These are phyloP conservation scores for Rhodeus uyekii DNA, from an alignment of 2,797 vertebrate genomes.

Conservation along the genomic window DNA sequence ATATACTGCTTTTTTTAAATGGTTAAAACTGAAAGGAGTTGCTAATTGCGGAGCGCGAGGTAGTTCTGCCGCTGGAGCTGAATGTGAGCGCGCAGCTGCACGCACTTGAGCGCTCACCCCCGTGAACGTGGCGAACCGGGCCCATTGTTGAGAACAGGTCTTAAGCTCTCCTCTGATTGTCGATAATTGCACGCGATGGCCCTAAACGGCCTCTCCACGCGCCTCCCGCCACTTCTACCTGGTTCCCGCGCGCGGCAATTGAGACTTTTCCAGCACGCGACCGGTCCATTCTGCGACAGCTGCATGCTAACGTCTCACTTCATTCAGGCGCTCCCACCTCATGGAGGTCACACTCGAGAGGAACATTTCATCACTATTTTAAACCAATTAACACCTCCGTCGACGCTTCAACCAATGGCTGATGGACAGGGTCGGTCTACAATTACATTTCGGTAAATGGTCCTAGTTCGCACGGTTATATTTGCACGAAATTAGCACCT, in stretches of 20 bases:
- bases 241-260: slow-evolving; percentile 89
- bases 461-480: slow-evolving; percentile 85
- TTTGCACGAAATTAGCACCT: slow-evolving; percentile 84
- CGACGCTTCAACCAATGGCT: slow-evolving; percentile 65
- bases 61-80: slow-evolving; percentile 85
- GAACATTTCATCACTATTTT: slow-evolving; percentile 87
- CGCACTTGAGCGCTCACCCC: slow-evolving; percentile 96
- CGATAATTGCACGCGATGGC: slow-evolving; percentile 93
- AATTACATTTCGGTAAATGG: slow-evolving; percentile 87
- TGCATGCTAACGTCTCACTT: slow-evolving; percentile 80
- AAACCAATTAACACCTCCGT: slow-evolving; percentile 85
- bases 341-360: slow-evolving; percentile 76
- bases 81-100: slow-evolving; percentile 97
- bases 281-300: slow-evolving; percentile 80
- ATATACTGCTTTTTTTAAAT: slow-evolving; percentile 86
- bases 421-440: slow-evolving; percentile 78
- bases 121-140: slow-evolving; percentile 89
- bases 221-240: slow-evolving; percentile 91
- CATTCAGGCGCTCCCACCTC: slow-evolving; percentile 69
- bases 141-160: slow-evolving; percentile 93
- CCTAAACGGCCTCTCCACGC: slow-evolving; percentile 96
- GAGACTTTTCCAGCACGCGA: slow-evolving; percentile 83
- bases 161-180: slow-evolving; percentile 92
- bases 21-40: slow-evolving; percentile 83
- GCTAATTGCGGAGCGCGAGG: slow-evolving; percentile 91